Conservation (phyloP, 2,888 invertebrate species). For the Halictus ligatus region DNA sequence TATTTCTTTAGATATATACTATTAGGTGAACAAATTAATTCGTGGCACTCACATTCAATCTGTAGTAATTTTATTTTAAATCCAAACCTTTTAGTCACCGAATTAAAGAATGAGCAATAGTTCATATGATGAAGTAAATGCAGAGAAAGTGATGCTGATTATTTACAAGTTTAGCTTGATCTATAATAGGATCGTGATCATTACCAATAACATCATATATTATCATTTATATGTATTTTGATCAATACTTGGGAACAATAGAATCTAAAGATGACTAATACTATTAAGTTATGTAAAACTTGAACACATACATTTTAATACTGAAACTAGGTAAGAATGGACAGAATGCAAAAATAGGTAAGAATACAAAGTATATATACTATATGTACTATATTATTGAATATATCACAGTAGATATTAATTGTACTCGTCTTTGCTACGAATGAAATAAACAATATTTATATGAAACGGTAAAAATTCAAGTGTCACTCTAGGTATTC, state of each 20-base stretch:
- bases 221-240: too few species aligned
- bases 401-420: background rate
- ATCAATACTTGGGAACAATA: too few species aligned
- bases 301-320: background rate
- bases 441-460: background rate
- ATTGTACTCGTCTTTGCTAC: background rate
- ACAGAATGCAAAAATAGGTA: too few species aligned
- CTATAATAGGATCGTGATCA: too few species aligned
- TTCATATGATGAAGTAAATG: too few species aligned
- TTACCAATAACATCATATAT: too few species aligned
- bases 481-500: background rate
- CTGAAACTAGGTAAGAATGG: background rate
- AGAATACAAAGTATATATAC: background rate
- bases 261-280: too few species aligned
- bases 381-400: background rate
- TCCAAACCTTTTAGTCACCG: too few species aligned
- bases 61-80: too few species aligned
- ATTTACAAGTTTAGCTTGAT: too few species aligned
- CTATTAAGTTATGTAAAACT: background rate
- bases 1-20: background rate
- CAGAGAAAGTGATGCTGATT: too few species aligned
- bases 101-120: too few species aligned
- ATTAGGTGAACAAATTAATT: background rate
- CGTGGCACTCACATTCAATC: background rate
- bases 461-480: background rate